Conservation (phyloP, 2,888 invertebrate genomes). For the Lasioglossum marginatum region DNA sequence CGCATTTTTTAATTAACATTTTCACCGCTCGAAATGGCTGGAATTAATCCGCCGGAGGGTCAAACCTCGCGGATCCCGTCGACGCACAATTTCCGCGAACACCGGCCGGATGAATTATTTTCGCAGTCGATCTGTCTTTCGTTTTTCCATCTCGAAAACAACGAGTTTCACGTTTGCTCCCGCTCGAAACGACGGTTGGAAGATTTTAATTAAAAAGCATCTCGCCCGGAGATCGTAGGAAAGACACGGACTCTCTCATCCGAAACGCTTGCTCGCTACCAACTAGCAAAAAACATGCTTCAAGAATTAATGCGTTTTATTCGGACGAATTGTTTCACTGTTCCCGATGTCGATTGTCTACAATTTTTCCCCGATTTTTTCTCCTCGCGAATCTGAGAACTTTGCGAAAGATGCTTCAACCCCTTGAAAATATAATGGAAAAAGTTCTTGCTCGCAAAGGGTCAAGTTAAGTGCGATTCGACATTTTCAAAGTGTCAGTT, state of each 20-base stretch:
- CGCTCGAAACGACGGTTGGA: neutral
- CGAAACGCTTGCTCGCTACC: neutral
- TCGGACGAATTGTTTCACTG: neutral
- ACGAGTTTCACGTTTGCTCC: slow-evolving; percentile 17
- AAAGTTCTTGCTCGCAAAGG: too few species aligned
- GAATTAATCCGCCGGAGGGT: slow-evolving; percentile 55
- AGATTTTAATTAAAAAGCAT: slow-evolving; percentile 33
- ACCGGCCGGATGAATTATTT: slow-evolving; percentile 57
- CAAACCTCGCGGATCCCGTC: slow-evolving; percentile 26
- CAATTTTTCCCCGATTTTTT: neutral
- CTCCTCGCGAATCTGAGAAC: too few species aligned
- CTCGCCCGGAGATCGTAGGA: neutral
- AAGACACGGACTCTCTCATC: neutral
- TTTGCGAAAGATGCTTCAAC: too few species aligned
- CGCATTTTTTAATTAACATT: slow-evolving; percentile 44
- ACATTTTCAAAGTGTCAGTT: too few species aligned
- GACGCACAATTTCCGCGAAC: slow-evolving; percentile 44
- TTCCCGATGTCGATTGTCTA: neutral
- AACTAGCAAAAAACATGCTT: neutral
- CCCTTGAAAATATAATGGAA: too few species aligned
- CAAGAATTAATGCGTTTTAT: neutral
- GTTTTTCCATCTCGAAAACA: slow-evolving; percentile 29
- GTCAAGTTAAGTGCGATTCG: too few species aligned
- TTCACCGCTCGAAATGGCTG: slow-evolving; percentile 39
- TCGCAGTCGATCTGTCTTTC: slow-evolving; percentile 46